Evolutionary conservation across 1,140 invertebrate genomes (phyloP).

Genomic region (Lineus longissimus): DNA sequence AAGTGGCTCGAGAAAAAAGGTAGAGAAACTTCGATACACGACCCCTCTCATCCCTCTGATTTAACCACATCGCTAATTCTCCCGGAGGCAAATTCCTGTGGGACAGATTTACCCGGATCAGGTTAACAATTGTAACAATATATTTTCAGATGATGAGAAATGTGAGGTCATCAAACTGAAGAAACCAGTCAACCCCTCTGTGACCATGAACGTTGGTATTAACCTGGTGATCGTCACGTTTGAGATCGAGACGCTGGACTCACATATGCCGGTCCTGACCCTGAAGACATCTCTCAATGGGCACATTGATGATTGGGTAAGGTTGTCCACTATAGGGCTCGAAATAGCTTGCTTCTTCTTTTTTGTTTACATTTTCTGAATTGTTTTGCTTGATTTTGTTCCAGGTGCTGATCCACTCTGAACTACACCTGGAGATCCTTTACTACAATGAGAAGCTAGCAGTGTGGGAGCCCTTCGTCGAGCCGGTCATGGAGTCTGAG

Average conservation of each 20-base stretch:
- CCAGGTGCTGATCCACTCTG: constrained; percentile 50
- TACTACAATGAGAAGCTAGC: constrained; percentile 71
- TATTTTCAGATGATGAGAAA: constrained; percentile 5
- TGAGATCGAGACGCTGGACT: constrained; percentile 59
- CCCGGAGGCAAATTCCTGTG: too few species aligned
- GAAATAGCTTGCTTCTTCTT: not conserved
- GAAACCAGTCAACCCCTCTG: constrained; percentile 38
- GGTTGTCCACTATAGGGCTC: not conserved
- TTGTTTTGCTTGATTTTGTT: too few species aligned
- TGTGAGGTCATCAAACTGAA: not conserved
- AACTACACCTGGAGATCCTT: constrained; percentile 65
- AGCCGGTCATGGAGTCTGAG: constrained; percentile 67
- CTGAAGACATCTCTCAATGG: constrained; percentile 59
- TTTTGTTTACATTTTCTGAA: too few species aligned
- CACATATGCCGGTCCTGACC: constrained; percentile 54
- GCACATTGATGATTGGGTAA: constrained; percentile 64
- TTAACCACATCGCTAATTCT: too few species aligned
- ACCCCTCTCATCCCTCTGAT: not conserved
- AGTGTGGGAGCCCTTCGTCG: constrained; percentile 76
- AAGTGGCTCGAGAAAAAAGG: constrained; percentile 49
- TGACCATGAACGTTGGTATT: constrained; percentile 57
- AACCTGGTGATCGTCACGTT: constrained; percentile 60
- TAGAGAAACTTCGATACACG: constrained; percentile 29
- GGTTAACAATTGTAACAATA: not conserved
- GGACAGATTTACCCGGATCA: not conserved